Evolutionary conservation across 2,113 vertebrate species (phyloP), one percentile per base, ranked within the genome.

Genomic region (Pygathrix nemaeus): DNA sequence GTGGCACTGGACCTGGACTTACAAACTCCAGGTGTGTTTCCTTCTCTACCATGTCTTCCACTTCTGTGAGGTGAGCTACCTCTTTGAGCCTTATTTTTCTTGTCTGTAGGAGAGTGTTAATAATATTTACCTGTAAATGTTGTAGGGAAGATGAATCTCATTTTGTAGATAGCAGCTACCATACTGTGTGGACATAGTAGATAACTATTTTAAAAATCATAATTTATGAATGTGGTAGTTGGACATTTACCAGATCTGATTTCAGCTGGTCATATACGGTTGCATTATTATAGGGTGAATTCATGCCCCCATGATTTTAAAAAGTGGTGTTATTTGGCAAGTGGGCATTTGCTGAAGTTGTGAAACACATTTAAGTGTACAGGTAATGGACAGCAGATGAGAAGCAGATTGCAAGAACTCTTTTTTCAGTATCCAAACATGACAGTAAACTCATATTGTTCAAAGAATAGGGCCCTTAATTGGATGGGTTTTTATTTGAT

Each of bases 401-500:
- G 78, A 93, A 95, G 95, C 13, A 84, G 93, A 96, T 86, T 91
- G 43, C n/a, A 90, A 70, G 66, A 64, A 68, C 23, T 83, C 20
- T 95, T 81, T 93, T 90, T 93, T 82, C 25, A 93, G 1, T 86
- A 84, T 93, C 88, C 48, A 95, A 87, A 84, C 73, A 90, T 95
- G 90, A 93, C 75, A 96, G 82, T 35, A 95, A 93, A 97, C 52
- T 91, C 52, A 73, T 86, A 35, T 87, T 94, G 48, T 94, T 94
- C 85, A 75, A 78, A 84, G 32, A 95, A n/a, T 82, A 93, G 21
- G 50, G 23, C n/a, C 11, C 43, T 90, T 93, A 97, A 86, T 93
- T 90, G 50, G n/a, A 80, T 97, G 61, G 40, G 86, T 94, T 95
- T 96, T 97, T 90, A 86, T 97, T 88, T 97, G 43, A 82, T 88